These are phyloP conservation scores for Dicerorhinus sumatrensis DNA, from an alignment of 2,113 vertebrate species.

Conservation along the genomic window DNA sequence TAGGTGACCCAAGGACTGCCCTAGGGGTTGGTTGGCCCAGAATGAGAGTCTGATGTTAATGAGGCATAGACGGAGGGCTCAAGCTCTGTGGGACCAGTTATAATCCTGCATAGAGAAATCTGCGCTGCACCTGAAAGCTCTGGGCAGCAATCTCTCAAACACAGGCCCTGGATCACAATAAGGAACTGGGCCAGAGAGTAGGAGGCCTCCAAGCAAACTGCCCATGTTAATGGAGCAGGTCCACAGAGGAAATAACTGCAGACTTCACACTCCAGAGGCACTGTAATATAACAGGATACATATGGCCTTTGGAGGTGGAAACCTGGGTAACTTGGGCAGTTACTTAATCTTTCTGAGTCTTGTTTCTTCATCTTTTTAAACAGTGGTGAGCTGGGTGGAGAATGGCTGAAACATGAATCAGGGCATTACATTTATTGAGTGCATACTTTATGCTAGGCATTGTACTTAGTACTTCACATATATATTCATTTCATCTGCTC, in stretches of 20 bases:
- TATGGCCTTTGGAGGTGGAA: not conserved
- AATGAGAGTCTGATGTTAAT: constrained; percentile 34
- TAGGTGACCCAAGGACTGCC: not conserved
- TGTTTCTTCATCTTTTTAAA: constrained; percentile 10
- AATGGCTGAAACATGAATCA: not conserved
- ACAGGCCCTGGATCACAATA: not conserved
- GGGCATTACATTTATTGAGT: not conserved
- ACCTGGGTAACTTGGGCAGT: not conserved
- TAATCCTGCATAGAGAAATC: constrained; percentile 20
- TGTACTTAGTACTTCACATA: constrained; percentile 29
- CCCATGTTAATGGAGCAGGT: not conserved
- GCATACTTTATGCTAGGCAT: not conserved
- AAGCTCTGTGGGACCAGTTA: constrained; percentile 41
- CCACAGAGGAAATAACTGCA: not conserved
- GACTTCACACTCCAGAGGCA: not conserved
- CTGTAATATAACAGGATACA: not conserved
- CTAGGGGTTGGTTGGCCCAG: not conserved
- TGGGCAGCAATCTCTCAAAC: not conserved
- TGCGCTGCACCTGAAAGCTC: not conserved
- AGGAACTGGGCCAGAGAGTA: not conserved
- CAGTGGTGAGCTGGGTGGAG: not conserved
- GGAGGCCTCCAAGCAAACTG: not conserved
- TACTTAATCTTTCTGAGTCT: not conserved
- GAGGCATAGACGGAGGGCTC: not conserved
- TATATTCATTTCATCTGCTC: not conserved